Percentiles rank a stretch among this genome's conserved stretches.
phyloP scores from a whole-genome alignment of 2,888 invertebrate genomes.

The Drosophila parthenogenetica region DNA sequence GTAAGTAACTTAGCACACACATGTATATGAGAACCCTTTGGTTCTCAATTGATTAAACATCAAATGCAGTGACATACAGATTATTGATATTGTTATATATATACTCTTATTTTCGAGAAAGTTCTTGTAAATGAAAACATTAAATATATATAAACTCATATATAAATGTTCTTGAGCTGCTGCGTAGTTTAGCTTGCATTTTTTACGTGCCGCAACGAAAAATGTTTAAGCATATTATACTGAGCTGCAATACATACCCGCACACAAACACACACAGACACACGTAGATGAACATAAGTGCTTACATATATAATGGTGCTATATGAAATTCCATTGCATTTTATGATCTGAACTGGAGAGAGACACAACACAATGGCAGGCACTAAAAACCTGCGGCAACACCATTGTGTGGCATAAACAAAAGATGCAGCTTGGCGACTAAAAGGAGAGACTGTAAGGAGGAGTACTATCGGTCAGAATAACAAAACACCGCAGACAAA shows the following conservation, averaged over 20 bases:
- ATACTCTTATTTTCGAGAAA: constrained; percentile 3
- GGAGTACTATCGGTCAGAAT: constrained; percentile 64
- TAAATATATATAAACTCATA: not conserved
- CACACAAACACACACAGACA: constrained; percentile 3
- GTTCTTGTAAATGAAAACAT: too few species aligned
- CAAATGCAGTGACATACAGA: constrained; percentile 59
- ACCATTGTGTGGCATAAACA: constrained; percentile 75
- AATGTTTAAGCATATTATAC: constrained; percentile 70
- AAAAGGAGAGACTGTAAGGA: constrained; percentile 39
- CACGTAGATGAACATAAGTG: constrained; percentile 47
- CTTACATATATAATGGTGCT: constrained; percentile 33
- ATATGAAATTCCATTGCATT: constrained; percentile 79
- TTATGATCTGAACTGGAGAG: constrained; percentile 55
- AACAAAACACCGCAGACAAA: constrained; percentile 46
- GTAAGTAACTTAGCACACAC: constrained; percentile 17
- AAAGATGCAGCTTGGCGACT: constrained; percentile 64
- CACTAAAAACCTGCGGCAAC: constrained; percentile 76
- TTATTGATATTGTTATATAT: constrained; percentile 37
- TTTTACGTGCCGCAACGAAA: constrained; percentile 72
- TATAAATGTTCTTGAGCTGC: not conserved
- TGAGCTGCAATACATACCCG: constrained; percentile 53
- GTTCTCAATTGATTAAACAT: constrained; percentile 78
- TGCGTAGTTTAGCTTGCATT: constrained; percentile 62
- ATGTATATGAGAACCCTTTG: constrained; percentile 21
- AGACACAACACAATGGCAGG: constrained; percentile 61